A percentile compares a stretch with the other conserved stretches of the same genome.
Conservation (phyloP, 2,797 vertebrate genomes). For the Pseudochirops cupreus region DNA sequence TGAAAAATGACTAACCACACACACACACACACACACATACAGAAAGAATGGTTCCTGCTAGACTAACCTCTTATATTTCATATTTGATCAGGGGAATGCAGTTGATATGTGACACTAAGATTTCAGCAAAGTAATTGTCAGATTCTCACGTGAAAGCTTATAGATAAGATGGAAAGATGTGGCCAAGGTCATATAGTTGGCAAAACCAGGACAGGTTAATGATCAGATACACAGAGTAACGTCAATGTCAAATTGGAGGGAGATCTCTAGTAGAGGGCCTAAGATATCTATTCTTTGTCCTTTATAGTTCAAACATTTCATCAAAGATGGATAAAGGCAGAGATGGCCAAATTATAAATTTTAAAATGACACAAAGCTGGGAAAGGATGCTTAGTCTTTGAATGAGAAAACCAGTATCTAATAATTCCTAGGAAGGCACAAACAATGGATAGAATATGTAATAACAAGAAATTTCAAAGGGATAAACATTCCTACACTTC, state of each 20-base stretch:
- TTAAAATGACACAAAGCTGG: neutral
- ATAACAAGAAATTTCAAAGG: neutral
- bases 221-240: neutral
- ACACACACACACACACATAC: too few species aligned
- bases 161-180: neutral
- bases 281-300: neutral
- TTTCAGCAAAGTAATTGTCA: neutral
- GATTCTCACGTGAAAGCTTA: neutral
- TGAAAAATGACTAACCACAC: neutral
- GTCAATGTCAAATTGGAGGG: neutral
- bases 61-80: neutral
- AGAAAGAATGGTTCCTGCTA: neutral
- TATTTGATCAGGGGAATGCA: neutral
- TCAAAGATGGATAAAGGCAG: neutral
- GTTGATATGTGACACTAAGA: neutral
- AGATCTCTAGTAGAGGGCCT: neutral
- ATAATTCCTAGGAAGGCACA: neutral
- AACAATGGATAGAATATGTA: neutral
- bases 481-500: neutral
- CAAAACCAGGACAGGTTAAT: neutral
- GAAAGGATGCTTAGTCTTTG: neutral
- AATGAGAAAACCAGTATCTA: neutral
- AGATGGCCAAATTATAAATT: neutral
- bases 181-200: neutral
- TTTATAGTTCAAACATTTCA: neutral